phyloP scores from a whole-genome alignment of 2,888 invertebrate species.

The Synanthedon formicaeformis region DNA sequence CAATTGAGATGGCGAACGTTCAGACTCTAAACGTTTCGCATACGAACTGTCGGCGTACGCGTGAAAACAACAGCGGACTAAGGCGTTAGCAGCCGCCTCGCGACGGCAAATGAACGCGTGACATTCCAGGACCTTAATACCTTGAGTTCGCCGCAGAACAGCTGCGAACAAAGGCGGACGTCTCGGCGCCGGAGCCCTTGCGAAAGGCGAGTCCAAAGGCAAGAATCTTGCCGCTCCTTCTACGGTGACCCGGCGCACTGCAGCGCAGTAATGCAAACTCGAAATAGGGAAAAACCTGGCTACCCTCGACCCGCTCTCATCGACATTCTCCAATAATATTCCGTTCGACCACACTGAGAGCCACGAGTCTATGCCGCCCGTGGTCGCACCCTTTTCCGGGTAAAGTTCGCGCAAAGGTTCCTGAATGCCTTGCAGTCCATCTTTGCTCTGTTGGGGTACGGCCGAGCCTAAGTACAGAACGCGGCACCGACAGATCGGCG shows the following conservation, averaged over 20 bases:
- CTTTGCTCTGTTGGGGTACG: conserved; percentile 97
- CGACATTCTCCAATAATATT: conserved; percentile 93
- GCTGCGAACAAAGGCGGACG: conserved; percentile 98
- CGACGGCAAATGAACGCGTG: conserved; percentile 98
- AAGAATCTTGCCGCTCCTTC: conserved; percentile 87
- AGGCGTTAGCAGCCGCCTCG: conserved; percentile 96
- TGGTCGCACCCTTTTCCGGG: conserved; percentile 91
- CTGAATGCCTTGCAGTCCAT: conserved; percentile 96
- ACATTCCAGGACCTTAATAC: conserved; percentile 98
- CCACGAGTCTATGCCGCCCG: conserved; percentile 95
- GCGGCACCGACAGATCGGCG: conserved; percentile 95
- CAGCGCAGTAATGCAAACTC: conserved; percentile 94
- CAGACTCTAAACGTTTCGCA: conserved; percentile 83
- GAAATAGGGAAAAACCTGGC: conserved; percentile 97
- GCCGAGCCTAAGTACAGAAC: conserved; percentile 97
- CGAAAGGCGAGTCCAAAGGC: conserved; percentile 96
- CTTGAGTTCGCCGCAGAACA: conserved; percentile 93
- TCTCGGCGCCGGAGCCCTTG: conserved; percentile 89
- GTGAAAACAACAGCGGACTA: conserved; percentile 97
- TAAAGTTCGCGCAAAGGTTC: conserved; percentile 96
- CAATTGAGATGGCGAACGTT: conserved; percentile 53
- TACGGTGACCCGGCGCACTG: conserved; percentile 87
- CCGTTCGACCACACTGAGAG: conserved; percentile 98
- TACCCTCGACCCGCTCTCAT: conserved; percentile 93
- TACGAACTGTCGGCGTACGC: conserved; percentile 97